These are phyloP conservation scores for Ptiloglossa arizonensis DNA, from an alignment of 1,140 invertebrate genomes.

Conservation along the genomic window DNA sequence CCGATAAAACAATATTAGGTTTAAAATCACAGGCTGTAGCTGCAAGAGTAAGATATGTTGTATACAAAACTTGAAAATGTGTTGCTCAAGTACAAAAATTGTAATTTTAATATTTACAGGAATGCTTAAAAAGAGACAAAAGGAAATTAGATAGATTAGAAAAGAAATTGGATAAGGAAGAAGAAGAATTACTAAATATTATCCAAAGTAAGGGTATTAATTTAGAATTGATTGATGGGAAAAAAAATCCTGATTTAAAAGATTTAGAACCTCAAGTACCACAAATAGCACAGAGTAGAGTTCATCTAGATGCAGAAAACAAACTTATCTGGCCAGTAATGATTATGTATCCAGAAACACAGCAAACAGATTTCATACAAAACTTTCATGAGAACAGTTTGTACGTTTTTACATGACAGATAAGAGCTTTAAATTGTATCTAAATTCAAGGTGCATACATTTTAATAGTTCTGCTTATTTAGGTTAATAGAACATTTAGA, in stretches of 20 bases:
- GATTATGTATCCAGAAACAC: conserved; percentile 92
- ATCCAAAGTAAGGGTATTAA: conserved; percentile 82
- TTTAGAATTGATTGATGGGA: conserved; percentile 73
- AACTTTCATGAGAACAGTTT: conserved; percentile 87
- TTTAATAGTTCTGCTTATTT: conserved; percentile 28
- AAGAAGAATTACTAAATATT: conserved; percentile 82
- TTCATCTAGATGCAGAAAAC: conserved; percentile 83
- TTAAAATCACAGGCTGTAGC: conserved; percentile 84
- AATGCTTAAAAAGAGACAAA: conserved; percentile 81
- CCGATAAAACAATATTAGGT: conserved; percentile 83
- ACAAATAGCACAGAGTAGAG: conserved; percentile 83
- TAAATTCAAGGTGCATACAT: not conserved
- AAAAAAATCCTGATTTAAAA: conserved; percentile 78
- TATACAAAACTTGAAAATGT: not conserved
- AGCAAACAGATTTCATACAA: conserved; percentile 88
- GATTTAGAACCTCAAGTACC: conserved; percentile 85
- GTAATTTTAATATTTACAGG: conserved; percentile 47
- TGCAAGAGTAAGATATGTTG: conserved; percentile 77
- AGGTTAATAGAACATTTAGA: conserved; percentile 89
- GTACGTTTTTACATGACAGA: conserved; percentile 80
- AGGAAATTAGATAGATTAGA: conserved; percentile 83
- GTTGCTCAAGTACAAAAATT: not conserved
- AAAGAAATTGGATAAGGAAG: conserved; percentile 83
- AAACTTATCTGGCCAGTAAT: conserved; percentile 90
- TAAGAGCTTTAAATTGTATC: no score